Conservation (phyloP, 2,888 invertebrate species). For the Lithophane semibrunnea region DNA sequence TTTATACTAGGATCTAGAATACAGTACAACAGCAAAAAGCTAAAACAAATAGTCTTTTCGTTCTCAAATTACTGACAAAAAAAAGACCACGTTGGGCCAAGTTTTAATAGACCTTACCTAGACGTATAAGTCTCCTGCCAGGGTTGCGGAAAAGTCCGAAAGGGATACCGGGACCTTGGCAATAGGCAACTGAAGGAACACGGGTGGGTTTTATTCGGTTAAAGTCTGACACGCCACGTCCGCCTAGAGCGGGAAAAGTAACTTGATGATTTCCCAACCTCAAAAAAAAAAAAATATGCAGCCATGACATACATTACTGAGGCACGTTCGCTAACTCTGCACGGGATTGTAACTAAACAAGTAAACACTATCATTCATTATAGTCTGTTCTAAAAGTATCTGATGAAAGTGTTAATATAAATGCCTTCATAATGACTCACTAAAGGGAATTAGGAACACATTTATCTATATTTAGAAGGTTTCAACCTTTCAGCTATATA, state of each 20-base stretch:
- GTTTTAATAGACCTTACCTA: constrained; percentile 52
- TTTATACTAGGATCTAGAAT: not conserved
- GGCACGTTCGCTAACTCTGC: constrained; percentile 38
- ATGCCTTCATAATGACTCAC: not conserved
- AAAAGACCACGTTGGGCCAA: constrained; percentile 30
- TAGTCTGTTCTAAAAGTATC: not conserved
- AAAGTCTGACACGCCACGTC: too few relatives aligned
- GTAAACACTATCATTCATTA: constrained; percentile 48
- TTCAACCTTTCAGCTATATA: not conserved
- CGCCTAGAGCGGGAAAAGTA: too few relatives aligned
- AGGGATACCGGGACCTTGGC: too few relatives aligned
- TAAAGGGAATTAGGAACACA: not conserved
- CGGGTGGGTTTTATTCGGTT: too few relatives aligned
- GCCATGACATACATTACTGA: constrained; percentile 18
- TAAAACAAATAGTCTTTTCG: not conserved
- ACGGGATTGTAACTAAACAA: constrained; percentile 47
- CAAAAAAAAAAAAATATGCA: too few relatives aligned
- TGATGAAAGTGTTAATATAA: not conserved
- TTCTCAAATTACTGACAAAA: constrained; percentile 6
- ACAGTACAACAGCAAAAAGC: not conserved
- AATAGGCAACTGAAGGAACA: too few relatives aligned
- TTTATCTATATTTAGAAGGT: not conserved
- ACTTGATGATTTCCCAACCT: too few relatives aligned
- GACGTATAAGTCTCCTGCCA: constrained; percentile 40
- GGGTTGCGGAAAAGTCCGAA: too few relatives aligned